phyloP scores from a whole-genome alignment of 2,888 invertebrate genomes.

The Nemotelus nigrinus region DNA sequence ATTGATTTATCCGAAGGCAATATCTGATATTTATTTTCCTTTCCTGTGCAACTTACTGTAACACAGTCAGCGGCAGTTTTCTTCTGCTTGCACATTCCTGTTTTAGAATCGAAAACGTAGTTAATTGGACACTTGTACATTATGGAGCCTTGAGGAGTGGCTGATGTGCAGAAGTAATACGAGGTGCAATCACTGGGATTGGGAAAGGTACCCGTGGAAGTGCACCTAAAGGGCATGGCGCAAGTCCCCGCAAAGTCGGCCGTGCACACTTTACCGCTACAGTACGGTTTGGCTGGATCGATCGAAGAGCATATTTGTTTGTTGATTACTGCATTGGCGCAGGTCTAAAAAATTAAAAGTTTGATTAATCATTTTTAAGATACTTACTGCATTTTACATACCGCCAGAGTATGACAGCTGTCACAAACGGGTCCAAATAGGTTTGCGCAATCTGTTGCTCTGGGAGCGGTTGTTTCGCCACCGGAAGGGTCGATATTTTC shows the following conservation, averaged over 20 bases:
- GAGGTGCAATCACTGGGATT: constrained; percentile 45
- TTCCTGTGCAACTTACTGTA: constrained; percentile 8
- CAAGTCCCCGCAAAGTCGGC: background rate
- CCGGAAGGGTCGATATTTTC: too few relatives aligned
- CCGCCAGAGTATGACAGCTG: constrained; percentile 14
- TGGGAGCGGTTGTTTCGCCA: too few relatives aligned
- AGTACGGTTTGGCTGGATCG: constrained; percentile 18
- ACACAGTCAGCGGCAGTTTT: constrained; percentile 8
- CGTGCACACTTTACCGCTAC: background rate
- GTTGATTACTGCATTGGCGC: constrained; percentile 24
- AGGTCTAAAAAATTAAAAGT: constrained; percentile 18
- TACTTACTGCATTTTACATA: background rate
- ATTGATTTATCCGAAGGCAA: constrained; percentile 26
- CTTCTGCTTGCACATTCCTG: constrained; percentile 33
- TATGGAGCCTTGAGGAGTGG: background rate
- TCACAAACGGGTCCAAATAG: background rate
- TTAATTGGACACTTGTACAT: constrained; percentile 42
- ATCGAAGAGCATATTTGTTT: constrained; percentile 19
- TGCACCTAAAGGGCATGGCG: constrained; percentile 33
- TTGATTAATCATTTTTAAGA: background rate
- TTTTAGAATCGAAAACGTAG: constrained; percentile 44
- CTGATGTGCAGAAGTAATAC: constrained; percentile 45
- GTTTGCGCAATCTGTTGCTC: too few relatives aligned
- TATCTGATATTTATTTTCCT: constrained; percentile 15
- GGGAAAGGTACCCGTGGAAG: constrained; percentile 64